phyloP scores from a whole-genome alignment of 1,140 invertebrate genomes.

The Conopomorpha cramerella region DNA sequence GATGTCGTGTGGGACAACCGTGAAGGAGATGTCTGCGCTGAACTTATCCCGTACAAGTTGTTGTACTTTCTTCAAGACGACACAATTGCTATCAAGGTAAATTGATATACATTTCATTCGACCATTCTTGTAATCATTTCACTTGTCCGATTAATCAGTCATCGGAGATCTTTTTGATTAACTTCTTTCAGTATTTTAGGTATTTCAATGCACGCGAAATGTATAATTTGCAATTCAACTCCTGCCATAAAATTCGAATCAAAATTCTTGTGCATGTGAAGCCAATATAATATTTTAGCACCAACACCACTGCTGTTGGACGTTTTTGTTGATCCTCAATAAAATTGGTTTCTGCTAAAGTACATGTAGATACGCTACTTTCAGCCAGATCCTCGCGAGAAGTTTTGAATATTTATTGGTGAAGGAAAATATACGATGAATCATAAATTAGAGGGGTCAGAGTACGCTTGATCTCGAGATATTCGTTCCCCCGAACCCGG shows the following conservation, averaged over 20 bases:
- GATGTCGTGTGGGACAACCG: conserved; percentile 79
- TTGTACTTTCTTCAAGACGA: conserved; percentile 82
- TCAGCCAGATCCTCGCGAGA: no score
- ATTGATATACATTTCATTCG: not conserved
- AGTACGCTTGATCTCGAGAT: no score
- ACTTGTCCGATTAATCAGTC: not conserved
- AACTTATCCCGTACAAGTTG: conserved; percentile 65
- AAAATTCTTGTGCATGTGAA: not conserved
- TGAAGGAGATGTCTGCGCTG: conserved; percentile 64
- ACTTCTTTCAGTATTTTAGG: not conserved
- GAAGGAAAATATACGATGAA: no score
- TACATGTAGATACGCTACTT: no score
- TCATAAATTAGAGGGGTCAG: no score
- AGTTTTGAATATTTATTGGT: no score
- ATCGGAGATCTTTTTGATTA: not conserved
- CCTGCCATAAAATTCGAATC: not conserved
- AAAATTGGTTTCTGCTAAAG: no score
- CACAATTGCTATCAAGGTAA: conserved; percentile 71
- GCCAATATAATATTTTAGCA: not conserved
- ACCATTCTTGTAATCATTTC: not conserved
- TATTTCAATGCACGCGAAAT: not conserved
- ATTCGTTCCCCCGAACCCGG: no score
- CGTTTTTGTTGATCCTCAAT: no score
- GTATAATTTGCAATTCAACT: not conserved
- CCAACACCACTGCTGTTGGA: no score